These are phyloP conservation scores for Neoscelio sp. DNA, from an alignment of 2,888 invertebrate species.

Conservation along the genomic window DNA sequence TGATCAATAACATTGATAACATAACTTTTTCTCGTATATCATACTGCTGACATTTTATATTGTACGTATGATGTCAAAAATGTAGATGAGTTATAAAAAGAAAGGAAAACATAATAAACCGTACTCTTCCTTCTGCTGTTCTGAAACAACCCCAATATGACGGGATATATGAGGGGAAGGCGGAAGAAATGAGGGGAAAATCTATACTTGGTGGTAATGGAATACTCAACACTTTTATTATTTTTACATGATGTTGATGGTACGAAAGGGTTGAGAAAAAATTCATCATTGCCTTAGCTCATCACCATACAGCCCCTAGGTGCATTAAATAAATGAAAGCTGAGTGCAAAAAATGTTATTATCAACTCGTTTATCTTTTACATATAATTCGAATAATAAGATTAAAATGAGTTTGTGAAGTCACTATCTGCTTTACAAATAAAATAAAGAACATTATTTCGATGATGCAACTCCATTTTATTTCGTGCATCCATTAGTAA, in stretches of 20 bases:
- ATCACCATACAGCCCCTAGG: slow-evolving; percentile 48
- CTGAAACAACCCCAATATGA: slow-evolving; percentile 57
- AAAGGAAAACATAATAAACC: slow-evolving; percentile 51
- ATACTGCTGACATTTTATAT: slow-evolving; percentile 51
- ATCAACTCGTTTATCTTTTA: slow-evolving; percentile 49
- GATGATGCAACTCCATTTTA: slow-evolving; percentile 3
- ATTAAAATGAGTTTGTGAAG: slow-evolving; percentile 26
- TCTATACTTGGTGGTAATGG: slow-evolving; percentile 63
- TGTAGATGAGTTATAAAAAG: slow-evolving; percentile 44
- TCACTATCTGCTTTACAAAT: slow-evolving; percentile 30
- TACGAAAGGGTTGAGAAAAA: slow-evolving; percentile 57
- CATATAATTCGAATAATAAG: slow-evolving; percentile 49
- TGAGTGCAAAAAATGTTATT: slow-evolving; percentile 50
- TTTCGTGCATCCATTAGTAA: slow-evolving; percentile 29
- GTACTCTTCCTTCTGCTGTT: slow-evolving; percentile 37
- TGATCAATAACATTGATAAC: slow-evolving; percentile 56
- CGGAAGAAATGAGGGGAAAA: slow-evolving; percentile 46
- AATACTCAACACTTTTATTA: slow-evolving; percentile 64
- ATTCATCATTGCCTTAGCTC: slow-evolving; percentile 64
- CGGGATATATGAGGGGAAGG: slow-evolving; percentile 37
- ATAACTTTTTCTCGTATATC: slow-evolving; percentile 47
- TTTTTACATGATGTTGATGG: slow-evolving; percentile 63
- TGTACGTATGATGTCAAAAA: slow-evolving; percentile 26
- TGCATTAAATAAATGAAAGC: slow-evolving; percentile 59
- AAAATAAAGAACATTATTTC: slow-evolving; percentile 22